Percentiles rank a stretch among this genome's conserved stretches.
phyloP scores from a whole-genome alignment of 2,113 vertebrate genomes.

The Chionodraco myersi region DNA sequence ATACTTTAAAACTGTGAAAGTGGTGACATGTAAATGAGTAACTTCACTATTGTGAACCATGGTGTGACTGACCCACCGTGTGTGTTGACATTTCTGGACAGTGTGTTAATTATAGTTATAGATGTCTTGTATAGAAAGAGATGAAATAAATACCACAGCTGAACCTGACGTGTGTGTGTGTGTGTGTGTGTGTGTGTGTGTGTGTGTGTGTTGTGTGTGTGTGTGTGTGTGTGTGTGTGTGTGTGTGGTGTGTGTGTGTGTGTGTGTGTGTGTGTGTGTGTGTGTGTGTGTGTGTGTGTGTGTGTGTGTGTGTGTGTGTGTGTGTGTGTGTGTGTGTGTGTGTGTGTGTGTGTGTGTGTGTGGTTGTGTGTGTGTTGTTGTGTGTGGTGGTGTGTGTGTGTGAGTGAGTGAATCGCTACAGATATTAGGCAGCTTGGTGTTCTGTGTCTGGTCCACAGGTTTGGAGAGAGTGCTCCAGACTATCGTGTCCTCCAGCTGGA shows the following conservation, averaged over 20 bases:
- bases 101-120: conserved; percentile 27
- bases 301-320: too few species aligned
- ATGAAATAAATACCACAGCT: conserved; percentile 57
- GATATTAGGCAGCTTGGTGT: not conserved
- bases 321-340: too few species aligned
- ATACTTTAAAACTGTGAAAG: conserved; percentile 59
- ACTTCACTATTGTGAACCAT: conserved; percentile 20
- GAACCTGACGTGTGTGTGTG: conserved; percentile 6
- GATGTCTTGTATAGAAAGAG: not conserved
- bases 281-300: too few species aligned
- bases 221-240: too few species aligned
- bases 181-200: too few species aligned
- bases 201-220: not conserved
- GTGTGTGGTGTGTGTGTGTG: not conserved
- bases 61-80: conserved; percentile 22
- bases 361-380: too few species aligned
- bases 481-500: conserved; percentile 22
- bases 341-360: too few species aligned
- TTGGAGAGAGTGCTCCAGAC: too few species aligned
- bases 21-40: conserved; percentile 16
- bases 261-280: too few species aligned
- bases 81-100: conserved; percentile 38
- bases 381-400: too few species aligned
- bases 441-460: not conserved
- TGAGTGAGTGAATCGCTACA: too few species aligned